phyloP scores from a whole-genome alignment of 2,888 invertebrate species.

The Baronia brevicornis region DNA sequence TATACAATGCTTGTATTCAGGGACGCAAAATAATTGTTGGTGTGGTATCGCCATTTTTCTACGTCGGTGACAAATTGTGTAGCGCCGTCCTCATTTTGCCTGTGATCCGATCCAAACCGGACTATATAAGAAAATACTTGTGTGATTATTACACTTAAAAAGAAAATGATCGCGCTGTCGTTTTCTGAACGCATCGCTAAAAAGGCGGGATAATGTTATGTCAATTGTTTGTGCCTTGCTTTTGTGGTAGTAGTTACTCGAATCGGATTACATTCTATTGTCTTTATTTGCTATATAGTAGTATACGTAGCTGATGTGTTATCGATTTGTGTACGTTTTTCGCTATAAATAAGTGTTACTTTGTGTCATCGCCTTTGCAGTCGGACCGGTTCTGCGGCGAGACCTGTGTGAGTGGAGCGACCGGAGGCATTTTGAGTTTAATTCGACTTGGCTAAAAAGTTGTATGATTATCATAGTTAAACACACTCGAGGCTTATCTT shows the following conservation, averaged over 20 bases:
- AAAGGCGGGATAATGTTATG: conserved; percentile 37
- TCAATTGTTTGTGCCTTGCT: conserved; percentile 22
- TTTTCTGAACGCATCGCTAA: conserved; percentile 32
- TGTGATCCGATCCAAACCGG: conserved; percentile 47
- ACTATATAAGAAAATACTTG: conserved; percentile 63
- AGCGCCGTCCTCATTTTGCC: conserved; percentile 64
- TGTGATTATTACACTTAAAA: conserved; percentile 36
- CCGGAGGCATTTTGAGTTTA: conserved; percentile 48
- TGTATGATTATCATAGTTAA: conserved; percentile 34
- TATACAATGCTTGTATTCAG: conserved; percentile 39
- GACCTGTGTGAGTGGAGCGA: conserved; percentile 53
- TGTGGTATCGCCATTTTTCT: conserved; percentile 76
- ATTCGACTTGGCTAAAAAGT: too few species aligned
- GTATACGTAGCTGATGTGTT: conserved; percentile 43
- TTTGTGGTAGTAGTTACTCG: conserved; percentile 28
- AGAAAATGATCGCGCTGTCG: conserved; percentile 50
- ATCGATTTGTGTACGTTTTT: conserved; percentile 70
- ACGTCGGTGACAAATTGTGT: conserved; percentile 70
- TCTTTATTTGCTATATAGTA: too few species aligned
- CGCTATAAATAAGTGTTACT: conserved; percentile 67
- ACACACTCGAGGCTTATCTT: conserved; percentile 19
- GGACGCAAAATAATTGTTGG: conserved; percentile 64
- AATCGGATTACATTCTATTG: too few species aligned
- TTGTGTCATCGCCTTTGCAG: conserved; percentile 55
- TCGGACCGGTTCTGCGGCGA: conserved; percentile 58